Conservation (phyloP, 2,888 invertebrate genomes). For the Coelopa pilipes region DNA sequence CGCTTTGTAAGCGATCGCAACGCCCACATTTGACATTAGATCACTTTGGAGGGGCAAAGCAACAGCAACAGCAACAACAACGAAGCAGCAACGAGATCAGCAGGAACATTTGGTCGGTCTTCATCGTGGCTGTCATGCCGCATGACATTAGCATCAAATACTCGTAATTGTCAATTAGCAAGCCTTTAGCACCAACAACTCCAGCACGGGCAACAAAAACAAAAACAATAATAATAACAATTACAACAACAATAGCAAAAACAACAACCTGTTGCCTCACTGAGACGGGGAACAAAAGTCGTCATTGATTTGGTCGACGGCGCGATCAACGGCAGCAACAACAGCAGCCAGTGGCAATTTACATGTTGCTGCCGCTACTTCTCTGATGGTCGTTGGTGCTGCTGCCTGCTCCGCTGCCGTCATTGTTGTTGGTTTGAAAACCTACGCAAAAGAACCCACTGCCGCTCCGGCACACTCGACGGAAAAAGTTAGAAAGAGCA, state of each 20-base stretch:
- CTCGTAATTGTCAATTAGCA: slow-evolving; percentile 56
- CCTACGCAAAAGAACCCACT: slow-evolving; percentile 17
- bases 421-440: slow-evolving; percentile 17
- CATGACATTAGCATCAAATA: slow-evolving; percentile 35
- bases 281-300: background rate
- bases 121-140: slow-evolving; percentile 29
- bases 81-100: background rate
- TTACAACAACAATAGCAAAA: background rate
- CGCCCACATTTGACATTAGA: slow-evolving; percentile 33
- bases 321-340: slow-evolving; percentile 37
- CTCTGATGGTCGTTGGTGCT: too few relatives aligned
- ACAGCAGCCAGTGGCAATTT: slow-evolving; percentile 26
- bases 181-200: slow-evolving; percentile 52
- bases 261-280: background rate
- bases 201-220: background rate
- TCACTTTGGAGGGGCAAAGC: slow-evolving; percentile 7
- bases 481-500: too few relatives aligned
- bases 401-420: too few relatives aligned
- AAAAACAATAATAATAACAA: background rate
- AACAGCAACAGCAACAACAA: background rate
- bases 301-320: background rate
- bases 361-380: slow-evolving; percentile 1
- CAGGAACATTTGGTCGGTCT: slow-evolving; percentile 12
- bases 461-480: too few relatives aligned
- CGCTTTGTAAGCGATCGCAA: slow-evolving; percentile 1